phyloP scores from a whole-genome alignment of 2,888 invertebrate genomes.

The Clunio marinus region DNA sequence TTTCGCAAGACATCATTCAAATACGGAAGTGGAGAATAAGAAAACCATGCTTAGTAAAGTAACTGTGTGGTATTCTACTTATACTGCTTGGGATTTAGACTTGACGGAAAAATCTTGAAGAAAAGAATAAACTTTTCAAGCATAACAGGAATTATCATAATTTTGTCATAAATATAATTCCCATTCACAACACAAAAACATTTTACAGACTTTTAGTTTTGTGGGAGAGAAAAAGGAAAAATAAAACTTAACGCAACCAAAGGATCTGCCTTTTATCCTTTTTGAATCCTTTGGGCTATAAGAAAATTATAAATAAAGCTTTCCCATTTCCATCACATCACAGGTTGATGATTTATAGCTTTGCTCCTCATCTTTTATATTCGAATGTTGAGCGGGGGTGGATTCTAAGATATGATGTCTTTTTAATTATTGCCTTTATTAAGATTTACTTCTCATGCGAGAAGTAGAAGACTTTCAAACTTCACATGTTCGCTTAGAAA shows the following conservation, averaged over 20 bases:
- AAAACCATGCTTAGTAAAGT: background rate
- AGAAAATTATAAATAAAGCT: constrained; percentile 39
- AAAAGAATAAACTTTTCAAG: background rate
- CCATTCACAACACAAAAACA: constrained; percentile 13
- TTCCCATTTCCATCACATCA: constrained; percentile 38
- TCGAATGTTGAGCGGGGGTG: background rate
- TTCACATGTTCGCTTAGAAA: no score
- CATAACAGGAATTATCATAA: constrained; percentile 33
- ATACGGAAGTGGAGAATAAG: background rate
- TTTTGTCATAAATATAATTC: constrained; percentile 38
- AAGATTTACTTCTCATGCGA: constrained; percentile 28
- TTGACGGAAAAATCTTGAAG: background rate
- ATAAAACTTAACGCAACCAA: background rate
- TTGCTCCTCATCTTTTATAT: background rate
- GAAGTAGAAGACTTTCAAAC: no score
- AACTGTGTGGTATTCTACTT: no score
- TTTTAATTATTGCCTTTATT: constrained; percentile 37
- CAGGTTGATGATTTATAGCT: constrained; percentile 36
- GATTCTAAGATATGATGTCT: constrained; percentile 27
- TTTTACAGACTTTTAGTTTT: constrained; percentile 38
- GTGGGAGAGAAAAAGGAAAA: background rate
- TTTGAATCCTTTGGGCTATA: constrained; percentile 28
- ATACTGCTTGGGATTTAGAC: background rate
- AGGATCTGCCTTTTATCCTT: constrained; percentile 32
- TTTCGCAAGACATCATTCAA: background rate